Evolutionary conservation across 2,113 vertebrate species (phyloP).

Genomic region (Cyprinodon tularosa): DNA sequence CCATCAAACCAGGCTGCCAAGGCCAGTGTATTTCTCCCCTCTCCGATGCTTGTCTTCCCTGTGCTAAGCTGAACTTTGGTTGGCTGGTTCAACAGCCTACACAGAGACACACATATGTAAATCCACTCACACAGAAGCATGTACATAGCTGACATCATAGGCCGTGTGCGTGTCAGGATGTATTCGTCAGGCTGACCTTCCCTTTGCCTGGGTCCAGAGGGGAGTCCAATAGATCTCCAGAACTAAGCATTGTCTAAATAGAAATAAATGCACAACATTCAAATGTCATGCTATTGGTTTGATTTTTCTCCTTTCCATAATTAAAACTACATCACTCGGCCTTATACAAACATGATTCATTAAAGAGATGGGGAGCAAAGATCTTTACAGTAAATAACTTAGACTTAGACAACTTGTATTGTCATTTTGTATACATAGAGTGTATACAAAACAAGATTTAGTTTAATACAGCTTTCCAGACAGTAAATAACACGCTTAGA

Average conservation of each 20-base stretch:
- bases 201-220: constrained; percentile 67
- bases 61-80: constrained; percentile 64
- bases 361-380: constrained; percentile 18
- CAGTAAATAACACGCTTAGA: background rate
- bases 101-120: constrained; percentile 18
- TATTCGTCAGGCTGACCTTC: constrained; percentile 82
- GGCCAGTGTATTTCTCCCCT: constrained; percentile 57
- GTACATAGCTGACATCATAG: constrained; percentile 73
- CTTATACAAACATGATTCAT: constrained; percentile 45
- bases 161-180: constrained; percentile 78
- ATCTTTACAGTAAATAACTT: constrained; percentile 30
- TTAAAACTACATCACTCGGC: constrained; percentile 40
- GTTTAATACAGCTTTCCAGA: background rate
- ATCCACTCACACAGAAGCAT: constrained; percentile 29
- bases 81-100: constrained; percentile 47
- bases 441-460: too few relatives aligned
- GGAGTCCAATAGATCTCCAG: constrained; percentile 67
- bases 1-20: constrained; percentile 56
- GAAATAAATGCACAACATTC: constrained; percentile 26
- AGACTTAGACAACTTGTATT: too few relatives aligned
- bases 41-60: constrained; percentile 57
- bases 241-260: constrained; percentile 57
- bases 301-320: constrained; percentile 44
- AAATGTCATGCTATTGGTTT: constrained; percentile 33
- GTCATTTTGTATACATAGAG: too few relatives aligned